These are phyloP conservation scores for Pogonocherus hispidulus DNA, from an alignment of 2,888 invertebrate genomes.

Conservation along the genomic window DNA sequence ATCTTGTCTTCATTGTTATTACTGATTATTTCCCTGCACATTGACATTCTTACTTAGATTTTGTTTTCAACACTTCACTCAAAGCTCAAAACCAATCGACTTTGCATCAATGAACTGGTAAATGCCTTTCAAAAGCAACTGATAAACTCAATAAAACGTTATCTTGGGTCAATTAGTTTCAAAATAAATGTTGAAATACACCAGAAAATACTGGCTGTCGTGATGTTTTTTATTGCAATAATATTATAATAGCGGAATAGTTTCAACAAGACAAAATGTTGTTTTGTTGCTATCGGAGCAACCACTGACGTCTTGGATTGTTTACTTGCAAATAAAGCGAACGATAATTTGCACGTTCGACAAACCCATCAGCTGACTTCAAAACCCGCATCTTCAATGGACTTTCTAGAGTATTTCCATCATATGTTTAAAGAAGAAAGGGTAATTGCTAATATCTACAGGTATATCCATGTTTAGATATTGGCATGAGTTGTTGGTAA, in stretches of 20 bases:
- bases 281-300: background rate
- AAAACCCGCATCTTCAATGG: slow-evolving; percentile 17
- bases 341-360: background rate
- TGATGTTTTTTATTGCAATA: slow-evolving; percentile 7
- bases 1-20: slow-evolving; percentile 49
- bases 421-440: background rate
- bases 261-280: background rate
- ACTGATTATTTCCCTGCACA: slow-evolving; percentile 32
- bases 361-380: slow-evolving; percentile 11
- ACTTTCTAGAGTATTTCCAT: slow-evolving; percentile 9
- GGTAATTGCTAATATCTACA: background rate
- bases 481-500: background rate
- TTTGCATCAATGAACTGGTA: background rate
- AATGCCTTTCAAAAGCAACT: background rate
- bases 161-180: slow-evolving; percentile 34
- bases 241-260: background rate
- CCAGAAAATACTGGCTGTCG: slow-evolving; percentile 11
- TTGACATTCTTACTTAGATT: slow-evolving; percentile 38
- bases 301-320: slow-evolving; percentile 13
- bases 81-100: background rate
- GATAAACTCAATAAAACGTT: slow-evolving; percentile 18
- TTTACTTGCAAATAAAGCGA: slow-evolving; percentile 15
- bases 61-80: background rate
- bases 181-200: slow-evolving; percentile 31
- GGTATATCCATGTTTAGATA: background rate